Base-by-base conservation (phyloP, 2,113 vertebrate species). In the Origma solitaria region DNA sequence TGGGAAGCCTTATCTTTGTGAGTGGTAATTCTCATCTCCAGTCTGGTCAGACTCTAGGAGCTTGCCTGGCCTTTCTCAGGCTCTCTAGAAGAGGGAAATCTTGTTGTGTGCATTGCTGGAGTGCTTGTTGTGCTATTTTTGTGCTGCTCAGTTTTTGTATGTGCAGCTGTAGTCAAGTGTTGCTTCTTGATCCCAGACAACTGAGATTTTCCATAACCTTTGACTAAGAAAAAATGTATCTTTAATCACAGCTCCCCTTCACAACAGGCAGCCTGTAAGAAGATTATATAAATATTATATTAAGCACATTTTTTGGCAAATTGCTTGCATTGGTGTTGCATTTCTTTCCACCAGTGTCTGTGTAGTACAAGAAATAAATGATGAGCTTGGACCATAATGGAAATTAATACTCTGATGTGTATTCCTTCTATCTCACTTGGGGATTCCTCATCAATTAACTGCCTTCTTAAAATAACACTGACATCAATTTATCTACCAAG, bases 41-140 rank as follows among this genome's bases (percentile, higher is more conserved):
- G 20, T 19, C 57, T 56, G 47, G 40, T 70, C 65, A 85, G 73
- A 54, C 35, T 21, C 20, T 14, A 21, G 37, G 57, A 90, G 49
- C 54, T 84, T 30, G 42, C 33, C 91, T 95, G 88, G 91, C 92
- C 82, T 93, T 88, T 94, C 93, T 93, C 91, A 93, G 79, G 92
- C 91, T 82, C 91, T 90, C 42, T 64, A 84, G 33, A 51, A 88
- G 40, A 37, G 65, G 42, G 8, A 64, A 40, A 62, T 81, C 94
- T 88, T 49, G 51, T 76, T 72, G 1, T 38, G 58, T 61, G 53
- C 88, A 68, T 94, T 90, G 86, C 93, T 95, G 91, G 79, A 82
- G 82, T 90, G 86, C 88, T 76, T 93, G 62, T 23, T 86, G 15
- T 56, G 93, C 96, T 96, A 94, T 96, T 95, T 95, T 92, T 96